Evolutionary conservation across 2,113 vertebrate species (phyloP).

Genomic region (Oplegnathus fasciatus): DNA sequence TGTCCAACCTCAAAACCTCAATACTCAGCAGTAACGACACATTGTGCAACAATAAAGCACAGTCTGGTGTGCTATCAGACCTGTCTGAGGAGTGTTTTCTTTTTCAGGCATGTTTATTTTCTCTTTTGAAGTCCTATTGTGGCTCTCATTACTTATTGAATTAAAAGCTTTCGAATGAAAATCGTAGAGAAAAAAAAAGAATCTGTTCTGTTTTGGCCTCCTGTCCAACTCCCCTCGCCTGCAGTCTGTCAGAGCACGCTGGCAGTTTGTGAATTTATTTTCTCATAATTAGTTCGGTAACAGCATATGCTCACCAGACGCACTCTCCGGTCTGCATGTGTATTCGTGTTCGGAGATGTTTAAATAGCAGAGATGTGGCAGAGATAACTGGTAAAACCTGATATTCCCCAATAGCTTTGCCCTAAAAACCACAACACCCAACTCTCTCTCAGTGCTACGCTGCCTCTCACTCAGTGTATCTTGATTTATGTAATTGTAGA

Average conservation of each 20-base stretch:
- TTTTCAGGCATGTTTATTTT: constrained; percentile 53
- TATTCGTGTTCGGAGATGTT: constrained; percentile 73
- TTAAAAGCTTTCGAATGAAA: constrained; percentile 59
- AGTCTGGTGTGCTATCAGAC: constrained; percentile 46
- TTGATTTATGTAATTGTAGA: constrained; percentile 83
- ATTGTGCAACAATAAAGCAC: constrained; percentile 64
- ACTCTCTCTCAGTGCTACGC: constrained; percentile 39
- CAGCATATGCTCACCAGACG: constrained; percentile 75
- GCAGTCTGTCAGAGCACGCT: constrained; percentile 55
- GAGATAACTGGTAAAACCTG: constrained; percentile 80
- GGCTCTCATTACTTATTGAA: constrained; percentile 37
- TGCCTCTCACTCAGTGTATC: constrained; percentile 68
- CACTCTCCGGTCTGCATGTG: constrained; percentile 60
- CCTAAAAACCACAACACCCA: constrained; percentile 63
- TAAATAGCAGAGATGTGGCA: constrained; percentile 72
- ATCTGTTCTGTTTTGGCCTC: constrained; percentile 33
- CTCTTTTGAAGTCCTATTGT: constrained; percentile 23
- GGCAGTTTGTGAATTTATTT: constrained; percentile 76
- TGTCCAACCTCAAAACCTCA: constrained; percentile 65
- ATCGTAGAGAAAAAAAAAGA: constrained; percentile 19
- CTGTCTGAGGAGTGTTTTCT: constrained; percentile 49
- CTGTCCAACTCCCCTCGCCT: constrained; percentile 41
- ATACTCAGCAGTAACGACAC: constrained; percentile 55
- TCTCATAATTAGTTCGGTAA: constrained; percentile 74
- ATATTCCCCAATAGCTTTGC: constrained; percentile 77